Base-by-base conservation (phyloP, 2,797 vertebrate species). In the Crenuchus spilurus region DNA sequence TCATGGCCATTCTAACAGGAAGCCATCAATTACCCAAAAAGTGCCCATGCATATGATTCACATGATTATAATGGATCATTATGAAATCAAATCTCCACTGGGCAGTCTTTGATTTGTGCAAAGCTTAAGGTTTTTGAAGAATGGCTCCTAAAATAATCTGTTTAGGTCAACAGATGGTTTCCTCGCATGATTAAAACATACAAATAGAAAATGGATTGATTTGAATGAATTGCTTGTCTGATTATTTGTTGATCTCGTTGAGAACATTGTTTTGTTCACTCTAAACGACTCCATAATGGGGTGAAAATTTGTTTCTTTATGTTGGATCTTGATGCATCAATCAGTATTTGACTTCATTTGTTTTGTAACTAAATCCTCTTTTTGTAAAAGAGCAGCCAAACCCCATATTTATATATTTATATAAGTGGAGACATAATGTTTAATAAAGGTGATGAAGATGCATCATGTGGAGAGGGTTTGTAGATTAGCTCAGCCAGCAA, bases 191-290 rank as follows among this genome's bases (percentile, higher is more conserved):
- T 74, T 73, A 66, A 82, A 70, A 77, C 66, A 78, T 48, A 78
- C 76, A 82, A 79, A 70, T 51, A 54, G 52, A 73, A 77, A 76
- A 79, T 70, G 44, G 63, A 81, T 83, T 75, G 72, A 81, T 83
- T 72, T 72, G 63, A 72, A 79, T 58, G 51, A 79, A 82, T 79
- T 44, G 35, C 62, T 66, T 30, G 60, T 71, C 55, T 37, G 3
- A 66, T 74, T 31, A 67, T 64, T 80, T 60, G 74, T 55, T 61
- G 64, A 77, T 77, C 42, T 52, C 70, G 46, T 11, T 2, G 55
- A 68, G 79, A 77, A 80, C 67, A 48, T 35, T 14, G 48, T 35
- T 69, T 75, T 75, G 35, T 64, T 69, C 63, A 31, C 41, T 72
- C 60, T 74, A 74, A 80, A 81, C 63, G 52, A 20, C 66, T 82